These are phyloP conservation scores for Dermatemys mawii DNA, from an alignment of 2,113 vertebrate species.

Conservation along the genomic window DNA sequence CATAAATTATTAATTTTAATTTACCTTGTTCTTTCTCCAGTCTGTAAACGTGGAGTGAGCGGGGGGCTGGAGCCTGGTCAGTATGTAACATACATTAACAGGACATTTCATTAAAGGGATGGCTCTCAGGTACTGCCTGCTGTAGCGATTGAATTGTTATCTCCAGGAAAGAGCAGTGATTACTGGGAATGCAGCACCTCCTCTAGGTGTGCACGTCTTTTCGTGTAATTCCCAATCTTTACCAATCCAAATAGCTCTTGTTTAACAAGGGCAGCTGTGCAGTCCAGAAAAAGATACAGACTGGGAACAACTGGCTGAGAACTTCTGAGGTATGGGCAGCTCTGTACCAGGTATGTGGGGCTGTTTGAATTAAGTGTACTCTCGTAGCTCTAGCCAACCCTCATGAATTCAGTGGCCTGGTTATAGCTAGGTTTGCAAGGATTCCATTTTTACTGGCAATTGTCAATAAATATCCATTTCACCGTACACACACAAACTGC, in stretches of 20 bases:
- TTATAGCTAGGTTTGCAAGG: too few relatives aligned
- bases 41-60: neutral
- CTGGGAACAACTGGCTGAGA: neutral
- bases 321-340: neutral
- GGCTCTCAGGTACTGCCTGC: neutral
- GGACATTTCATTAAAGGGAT: neutral
- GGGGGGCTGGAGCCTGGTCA: neutral
- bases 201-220: neutral
- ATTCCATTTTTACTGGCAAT: too few relatives aligned
- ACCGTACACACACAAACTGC: too few relatives aligned
- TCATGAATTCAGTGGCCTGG: too few relatives aligned
- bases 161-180: neutral
- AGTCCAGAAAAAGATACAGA: neutral
- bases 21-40: neutral
- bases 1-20: slow-evolving; percentile 59
- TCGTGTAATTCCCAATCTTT: neutral
- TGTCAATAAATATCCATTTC: too few relatives aligned
- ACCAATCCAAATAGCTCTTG: neutral
- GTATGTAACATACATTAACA: neutral
- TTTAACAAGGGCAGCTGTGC: neutral
- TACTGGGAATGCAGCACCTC: neutral
- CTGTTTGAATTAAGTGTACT: neutral
- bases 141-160: neutral
- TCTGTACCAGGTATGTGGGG: neutral
- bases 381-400: neutral